Percentiles rank a stretch among this genome's conserved stretches.
Evolutionary conservation across 2,797 vertebrate genomes (phyloP).

Genomic region (Rhinichthys osculus): DNA sequence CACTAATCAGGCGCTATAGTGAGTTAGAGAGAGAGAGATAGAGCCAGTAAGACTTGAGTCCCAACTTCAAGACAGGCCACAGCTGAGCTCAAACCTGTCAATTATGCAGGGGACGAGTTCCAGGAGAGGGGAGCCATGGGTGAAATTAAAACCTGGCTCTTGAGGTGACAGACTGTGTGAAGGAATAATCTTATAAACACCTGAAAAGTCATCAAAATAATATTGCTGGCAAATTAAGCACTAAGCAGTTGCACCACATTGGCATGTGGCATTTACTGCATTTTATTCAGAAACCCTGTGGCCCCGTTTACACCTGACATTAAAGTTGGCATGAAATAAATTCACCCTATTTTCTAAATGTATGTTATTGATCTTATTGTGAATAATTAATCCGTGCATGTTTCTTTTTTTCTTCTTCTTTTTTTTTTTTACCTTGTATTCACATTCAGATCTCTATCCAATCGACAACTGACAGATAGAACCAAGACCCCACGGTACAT

Average conservation of each 20-base stretch:
- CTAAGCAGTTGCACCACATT: not conserved
- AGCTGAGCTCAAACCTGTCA: slow-evolving; percentile 63
- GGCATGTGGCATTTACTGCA: not conserved
- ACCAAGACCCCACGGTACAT: not conserved
- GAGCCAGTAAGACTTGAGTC: slow-evolving; percentile 63
- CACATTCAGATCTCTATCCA: not conserved
- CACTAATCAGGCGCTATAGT: slow-evolving; percentile 62
- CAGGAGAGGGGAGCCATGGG: slow-evolving; percentile 68
- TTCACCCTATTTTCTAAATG: not conserved
- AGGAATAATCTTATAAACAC: slow-evolving; percentile 46
- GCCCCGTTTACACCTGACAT: not conserved
- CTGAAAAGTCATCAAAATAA: slow-evolving; percentile 38
- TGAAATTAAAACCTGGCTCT: slow-evolving; percentile 72
- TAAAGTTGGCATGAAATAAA: not conserved
- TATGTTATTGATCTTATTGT: slow-evolving; percentile 5
- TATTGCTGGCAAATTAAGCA: not conserved
- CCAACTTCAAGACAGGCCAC: slow-evolving; percentile 56
- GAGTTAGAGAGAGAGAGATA: slow-evolving; percentile 44
- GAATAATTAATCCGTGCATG: not conserved
- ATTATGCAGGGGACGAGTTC: slow-evolving; percentile 60
- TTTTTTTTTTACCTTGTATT: not conserved
- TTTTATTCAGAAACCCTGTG: not conserved
- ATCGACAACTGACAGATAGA: not conserved
- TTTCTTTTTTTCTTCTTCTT: not conserved
- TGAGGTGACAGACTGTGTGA: slow-evolving; percentile 45